Percentiles rank a stretch among this genome's conserved stretches.
Conservation (phyloP, 2,113 vertebrate genomes). For the Austrofundulus limnaeus region DNA sequence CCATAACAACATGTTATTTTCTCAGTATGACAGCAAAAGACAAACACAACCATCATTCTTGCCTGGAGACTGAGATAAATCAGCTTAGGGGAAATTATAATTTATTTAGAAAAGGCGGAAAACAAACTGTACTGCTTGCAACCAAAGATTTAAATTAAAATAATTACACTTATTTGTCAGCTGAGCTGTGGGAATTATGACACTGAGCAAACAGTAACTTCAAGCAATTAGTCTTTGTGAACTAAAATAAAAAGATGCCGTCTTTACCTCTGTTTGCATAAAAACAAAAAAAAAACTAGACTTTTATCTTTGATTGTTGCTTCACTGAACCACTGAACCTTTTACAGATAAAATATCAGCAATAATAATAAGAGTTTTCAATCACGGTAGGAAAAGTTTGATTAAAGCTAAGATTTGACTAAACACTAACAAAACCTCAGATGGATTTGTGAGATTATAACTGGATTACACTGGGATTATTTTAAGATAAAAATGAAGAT, state of each 20-base stretch:
- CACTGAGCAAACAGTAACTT: not conserved
- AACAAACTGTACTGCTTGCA: not conserved
- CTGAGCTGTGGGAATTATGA: not conserved
- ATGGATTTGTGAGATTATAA: not conserved
- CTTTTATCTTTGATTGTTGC: not conserved
- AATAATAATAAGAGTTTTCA: too few relatives aligned
- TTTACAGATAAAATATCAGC: not conserved
- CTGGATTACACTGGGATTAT: not conserved
- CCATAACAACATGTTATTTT: too few relatives aligned
- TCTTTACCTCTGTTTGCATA: not conserved
- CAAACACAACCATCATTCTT: too few relatives aligned
- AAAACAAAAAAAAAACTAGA: not conserved
- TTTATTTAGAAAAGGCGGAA: not conserved
- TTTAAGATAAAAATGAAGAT: too few relatives aligned
- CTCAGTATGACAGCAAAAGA: too few relatives aligned
- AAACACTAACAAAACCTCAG: too few relatives aligned
- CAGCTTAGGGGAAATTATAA: not conserved
- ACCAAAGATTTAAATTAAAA: not conserved
- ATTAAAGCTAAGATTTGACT: too few relatives aligned
- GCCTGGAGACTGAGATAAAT: not conserved
- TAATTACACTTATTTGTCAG: not conserved
- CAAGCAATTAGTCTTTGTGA: not conserved
- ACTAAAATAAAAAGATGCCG: not conserved
- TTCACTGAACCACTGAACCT: not conserved
- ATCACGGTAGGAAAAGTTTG: too few relatives aligned